Conservation (phyloP, 2,888 invertebrate species). For the Hydropsyche betteni region DNA sequence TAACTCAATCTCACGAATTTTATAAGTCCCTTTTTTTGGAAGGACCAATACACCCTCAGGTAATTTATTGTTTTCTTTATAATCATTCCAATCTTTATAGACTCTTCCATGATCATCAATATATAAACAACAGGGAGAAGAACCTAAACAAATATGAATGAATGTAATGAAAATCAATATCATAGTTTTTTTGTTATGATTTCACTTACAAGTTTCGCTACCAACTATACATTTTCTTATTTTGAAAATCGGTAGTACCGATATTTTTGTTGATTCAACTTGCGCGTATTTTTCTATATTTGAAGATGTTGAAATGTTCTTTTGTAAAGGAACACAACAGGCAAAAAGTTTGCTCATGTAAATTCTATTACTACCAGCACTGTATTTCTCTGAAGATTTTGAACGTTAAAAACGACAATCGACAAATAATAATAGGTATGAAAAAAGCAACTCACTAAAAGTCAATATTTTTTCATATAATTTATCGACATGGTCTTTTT, state of each 20-base stretch:
- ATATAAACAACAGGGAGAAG: conserved; percentile 58
- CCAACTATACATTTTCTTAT: conserved; percentile 62
- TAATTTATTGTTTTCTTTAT: conserved; percentile 64
- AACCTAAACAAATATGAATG: not conserved
- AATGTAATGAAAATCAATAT: no score
- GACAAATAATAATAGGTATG: no score
- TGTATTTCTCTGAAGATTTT: conserved; percentile 61
- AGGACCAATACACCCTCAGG: conserved; percentile 66
- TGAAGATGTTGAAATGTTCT: conserved; percentile 55
- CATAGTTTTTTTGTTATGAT: no score
- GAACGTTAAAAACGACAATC: no score
- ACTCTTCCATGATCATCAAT: conserved; percentile 65
- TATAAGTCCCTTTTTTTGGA: conserved; percentile 66
- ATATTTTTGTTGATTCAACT: conserved; percentile 58
- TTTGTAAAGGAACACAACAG: conserved; percentile 60
- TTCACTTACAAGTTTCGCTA: conserved; percentile 56
- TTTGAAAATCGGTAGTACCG: conserved; percentile 62
- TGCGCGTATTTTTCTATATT: conserved; percentile 60
- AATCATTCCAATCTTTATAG: conserved; percentile 66
- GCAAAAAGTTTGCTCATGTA: conserved; percentile 60
- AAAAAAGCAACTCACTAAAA: conserved; percentile 58
- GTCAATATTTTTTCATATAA: conserved; percentile 62
- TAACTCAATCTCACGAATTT: conserved; percentile 56
- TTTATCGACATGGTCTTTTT: conserved; percentile 60
- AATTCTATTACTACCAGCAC: conserved; percentile 61